Evolutionary conservation across 2,797 vertebrate species (phyloP).

Genomic region (Tangara arthus): DNA sequence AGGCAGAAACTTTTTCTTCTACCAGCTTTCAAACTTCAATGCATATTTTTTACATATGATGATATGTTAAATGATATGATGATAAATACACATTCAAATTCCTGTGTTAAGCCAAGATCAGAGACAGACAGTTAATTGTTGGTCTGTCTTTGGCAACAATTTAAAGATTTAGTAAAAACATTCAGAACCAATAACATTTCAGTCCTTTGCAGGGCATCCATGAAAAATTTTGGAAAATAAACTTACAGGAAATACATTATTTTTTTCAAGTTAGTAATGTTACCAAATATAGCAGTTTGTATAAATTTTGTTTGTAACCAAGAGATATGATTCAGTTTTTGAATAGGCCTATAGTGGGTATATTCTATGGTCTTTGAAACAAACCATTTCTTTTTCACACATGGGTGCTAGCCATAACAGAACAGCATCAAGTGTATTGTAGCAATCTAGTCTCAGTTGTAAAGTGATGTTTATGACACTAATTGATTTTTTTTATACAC

Average conservation of each 20-base stretch:
- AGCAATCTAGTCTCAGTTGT: background rate
- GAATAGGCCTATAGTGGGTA: background rate
- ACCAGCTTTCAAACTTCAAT: conserved; percentile 27
- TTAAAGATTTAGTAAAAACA: background rate
- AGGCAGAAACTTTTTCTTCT: conserved; percentile 43
- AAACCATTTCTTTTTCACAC: background rate
- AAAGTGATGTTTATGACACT: conserved; percentile 16
- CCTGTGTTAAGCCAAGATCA: background rate
- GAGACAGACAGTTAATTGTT: background rate
- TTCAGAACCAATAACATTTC: background rate
- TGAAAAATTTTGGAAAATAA: background rate
- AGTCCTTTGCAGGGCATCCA: background rate
- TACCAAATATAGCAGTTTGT: background rate
- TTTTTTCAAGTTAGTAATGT: background rate
- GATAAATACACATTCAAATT: conserved; percentile 24
- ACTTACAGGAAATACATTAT: background rate
- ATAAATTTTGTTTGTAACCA: background rate
- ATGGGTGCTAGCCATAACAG: background rate
- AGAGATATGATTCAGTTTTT: background rate
- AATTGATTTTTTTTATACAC: background rate
- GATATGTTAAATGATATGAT: conserved; percentile 15
- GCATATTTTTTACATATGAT: conserved; percentile 3
- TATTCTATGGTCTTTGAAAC: background rate
- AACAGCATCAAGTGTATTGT: background rate
- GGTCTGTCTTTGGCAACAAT: background rate